Base-by-base conservation (phyloP, 2,888 invertebrate genomes). In the Ctenicera cuprea region DNA sequence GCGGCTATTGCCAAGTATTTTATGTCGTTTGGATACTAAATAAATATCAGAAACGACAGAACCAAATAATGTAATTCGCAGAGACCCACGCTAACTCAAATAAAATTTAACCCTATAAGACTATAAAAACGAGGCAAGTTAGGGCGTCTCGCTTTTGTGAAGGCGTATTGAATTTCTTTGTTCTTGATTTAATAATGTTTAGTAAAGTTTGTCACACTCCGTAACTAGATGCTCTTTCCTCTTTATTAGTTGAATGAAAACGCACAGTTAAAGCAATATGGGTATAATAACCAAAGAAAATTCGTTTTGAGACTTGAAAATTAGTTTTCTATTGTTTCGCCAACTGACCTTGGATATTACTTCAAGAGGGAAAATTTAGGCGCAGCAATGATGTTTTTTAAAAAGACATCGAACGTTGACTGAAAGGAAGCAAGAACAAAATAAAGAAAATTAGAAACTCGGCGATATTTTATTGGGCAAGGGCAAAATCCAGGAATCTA, bases 131-230 rank as follows among this genome's bases (percentile, higher is more conserved):
- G 54, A 16, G 14, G 4, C 18, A 50, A 20, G 50, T 50, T n/a
- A 22, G 16, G 37, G 41, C 61, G 22, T 61, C 26, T 22, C 41
- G 16, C 16, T 3, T 8, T 16, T 20, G 14, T 14, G 41, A 41
- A 38, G 14, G n/a, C 43, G 22, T 61, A 41, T 41, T 22, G 61
- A 3, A 33, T 14, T 61, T 61, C 61, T 61, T 43, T 61, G 61
- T 61, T 33, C 61, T 61, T 41, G 18, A 61, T 61, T 61, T 61
- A 61, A 61, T 61, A 61, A 61, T 43, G 14, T 59, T 30, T 59
- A 16, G 18, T 37, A 11, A 16, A 33, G 37, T 63, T 61, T 45
- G 63, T 45, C 30, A 48, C 20, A 14, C 63, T 63, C 16, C 5
- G 9, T 38, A 63, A 48, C 57, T 38, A 37, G 9, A 12, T 8